Conservation (phyloP, 2,888 invertebrate species). For the Hydriomena furcata region DNA sequence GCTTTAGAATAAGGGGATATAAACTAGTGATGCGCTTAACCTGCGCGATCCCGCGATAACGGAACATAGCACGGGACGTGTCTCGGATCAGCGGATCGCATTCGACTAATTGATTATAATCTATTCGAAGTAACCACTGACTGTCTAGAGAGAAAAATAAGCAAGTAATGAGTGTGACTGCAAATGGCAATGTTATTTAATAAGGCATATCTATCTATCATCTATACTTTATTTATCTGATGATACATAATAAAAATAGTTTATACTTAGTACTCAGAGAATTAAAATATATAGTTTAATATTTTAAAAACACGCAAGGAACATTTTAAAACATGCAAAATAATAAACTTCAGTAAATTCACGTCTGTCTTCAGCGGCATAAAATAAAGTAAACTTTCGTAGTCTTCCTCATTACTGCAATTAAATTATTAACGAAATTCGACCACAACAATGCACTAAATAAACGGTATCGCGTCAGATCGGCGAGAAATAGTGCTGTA, state of each 20-base stretch:
- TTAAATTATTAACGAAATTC: slow-evolving; percentile 22
- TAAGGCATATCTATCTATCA: too few relatives aligned
- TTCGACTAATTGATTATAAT: slow-evolving; percentile 73
- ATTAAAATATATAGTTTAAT: too few relatives aligned
- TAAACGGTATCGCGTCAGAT: slow-evolving; percentile 54
- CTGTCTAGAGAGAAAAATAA: slow-evolving; percentile 4
- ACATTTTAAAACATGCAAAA: too few relatives aligned
- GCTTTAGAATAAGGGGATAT: slow-evolving; percentile 14
- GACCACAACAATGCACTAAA: slow-evolving; percentile 39
- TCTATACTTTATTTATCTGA: too few relatives aligned
- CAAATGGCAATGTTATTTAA: too few relatives aligned
- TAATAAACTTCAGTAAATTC: neutral
- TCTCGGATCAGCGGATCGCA: slow-evolving; percentile 48
- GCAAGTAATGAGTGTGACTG: slow-evolving; percentile 8
- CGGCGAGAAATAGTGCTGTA: slow-evolving; percentile 68
- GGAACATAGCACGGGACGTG: slow-evolving; percentile 48
- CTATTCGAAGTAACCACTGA: slow-evolving; percentile 41
- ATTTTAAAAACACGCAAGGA: too few relatives aligned
- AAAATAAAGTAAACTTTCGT: too few relatives aligned
- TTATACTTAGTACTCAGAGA: too few relatives aligned
- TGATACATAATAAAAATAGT: too few relatives aligned
- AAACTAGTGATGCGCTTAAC: slow-evolving; percentile 39
- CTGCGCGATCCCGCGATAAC: slow-evolving; percentile 57
- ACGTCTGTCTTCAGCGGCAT: too few relatives aligned
- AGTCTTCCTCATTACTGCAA: slow-evolving; percentile 8